phyloP scores from a whole-genome alignment of 2,113 vertebrate genomes.

The Sapajus apella region DNA sequence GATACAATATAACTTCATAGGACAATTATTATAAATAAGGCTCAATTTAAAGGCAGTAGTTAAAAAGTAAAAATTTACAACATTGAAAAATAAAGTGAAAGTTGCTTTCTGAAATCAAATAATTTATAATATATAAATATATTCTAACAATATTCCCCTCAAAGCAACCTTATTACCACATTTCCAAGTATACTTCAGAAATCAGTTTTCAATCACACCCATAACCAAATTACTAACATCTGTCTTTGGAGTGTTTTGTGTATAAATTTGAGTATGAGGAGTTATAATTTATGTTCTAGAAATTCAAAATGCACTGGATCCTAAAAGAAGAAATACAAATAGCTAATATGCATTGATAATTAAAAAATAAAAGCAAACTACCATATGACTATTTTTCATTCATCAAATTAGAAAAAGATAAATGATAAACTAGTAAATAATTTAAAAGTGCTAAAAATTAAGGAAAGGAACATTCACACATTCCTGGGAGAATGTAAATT shows the following conservation, averaged over 20 bases:
- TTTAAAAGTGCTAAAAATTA: conserved; percentile 10
- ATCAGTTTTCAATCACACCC: conserved; percentile 30
- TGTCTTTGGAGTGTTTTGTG: neutral
- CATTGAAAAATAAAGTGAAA: neutral
- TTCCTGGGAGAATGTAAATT: neutral
- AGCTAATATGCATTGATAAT: neutral
- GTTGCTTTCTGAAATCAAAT: conserved; percentile 32
- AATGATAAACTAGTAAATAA: conserved; percentile 22
- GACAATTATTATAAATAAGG: neutral
- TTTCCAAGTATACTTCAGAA: conserved; percentile 13
- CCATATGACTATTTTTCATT: neutral
- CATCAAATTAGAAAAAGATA: conserved; percentile 48
- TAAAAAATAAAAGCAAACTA: neutral
- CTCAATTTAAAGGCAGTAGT: conserved; percentile 21
- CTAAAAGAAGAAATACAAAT: conserved; percentile 11
- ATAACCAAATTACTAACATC: conserved; percentile 27
- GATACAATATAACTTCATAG: neutral
- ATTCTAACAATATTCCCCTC: neutral
- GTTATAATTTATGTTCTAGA: conserved; percentile 27
- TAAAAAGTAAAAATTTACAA: conserved; percentile 14
- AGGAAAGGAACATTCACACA: neutral
- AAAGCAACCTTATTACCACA: conserved; percentile 1
- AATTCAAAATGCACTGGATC: neutral
- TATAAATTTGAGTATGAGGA: neutral
- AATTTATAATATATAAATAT: neutral